These are phyloP conservation scores for Amblyraja radiata DNA, from an alignment of 2,797 vertebrate genomes.

Conservation along the genomic window DNA sequence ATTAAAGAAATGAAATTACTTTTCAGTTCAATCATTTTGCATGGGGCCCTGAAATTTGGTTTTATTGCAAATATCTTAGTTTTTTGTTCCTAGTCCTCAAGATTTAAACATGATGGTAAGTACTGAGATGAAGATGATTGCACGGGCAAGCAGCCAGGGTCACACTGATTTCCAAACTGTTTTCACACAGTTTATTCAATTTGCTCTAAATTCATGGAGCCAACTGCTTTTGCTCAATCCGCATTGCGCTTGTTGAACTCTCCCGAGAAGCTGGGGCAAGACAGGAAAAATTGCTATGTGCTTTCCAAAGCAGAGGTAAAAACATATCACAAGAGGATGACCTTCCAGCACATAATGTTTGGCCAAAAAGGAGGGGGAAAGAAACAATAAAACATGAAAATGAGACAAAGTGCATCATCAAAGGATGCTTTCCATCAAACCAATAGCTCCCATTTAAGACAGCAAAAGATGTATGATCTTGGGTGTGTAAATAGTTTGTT, in stretches of 20 bases:
- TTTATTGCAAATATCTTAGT: neutral
- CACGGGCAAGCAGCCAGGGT: neutral
- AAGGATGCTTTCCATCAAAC: neutral
- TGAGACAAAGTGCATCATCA: neutral
- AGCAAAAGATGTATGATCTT: too few species aligned
- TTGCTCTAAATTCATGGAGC: neutral
- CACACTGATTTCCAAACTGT: neutral
- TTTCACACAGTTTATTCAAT: constrained; percentile 6
- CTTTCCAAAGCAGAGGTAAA: neutral
- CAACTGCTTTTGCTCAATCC: neutral
- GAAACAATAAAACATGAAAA: neutral
- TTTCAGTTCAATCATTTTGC: neutral
- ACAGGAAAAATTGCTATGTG: neutral
- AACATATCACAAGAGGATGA: neutral
- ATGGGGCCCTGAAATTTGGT: neutral
- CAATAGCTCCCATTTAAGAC: too few species aligned
- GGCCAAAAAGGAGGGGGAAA: neutral
- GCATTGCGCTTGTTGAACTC: neutral
- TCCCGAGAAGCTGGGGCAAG: neutral
- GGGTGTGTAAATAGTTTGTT: too few species aligned
- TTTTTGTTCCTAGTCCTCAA: neutral
- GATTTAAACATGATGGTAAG: neutral
- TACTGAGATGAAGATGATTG: neutral
- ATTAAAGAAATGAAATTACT: neutral
- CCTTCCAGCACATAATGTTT: neutral